Evolutionary conservation across 1,140 invertebrate species (phyloP), one percentile per base, ranked within the genome.

Genomic region (Panagrolaimus sp.): DNA sequence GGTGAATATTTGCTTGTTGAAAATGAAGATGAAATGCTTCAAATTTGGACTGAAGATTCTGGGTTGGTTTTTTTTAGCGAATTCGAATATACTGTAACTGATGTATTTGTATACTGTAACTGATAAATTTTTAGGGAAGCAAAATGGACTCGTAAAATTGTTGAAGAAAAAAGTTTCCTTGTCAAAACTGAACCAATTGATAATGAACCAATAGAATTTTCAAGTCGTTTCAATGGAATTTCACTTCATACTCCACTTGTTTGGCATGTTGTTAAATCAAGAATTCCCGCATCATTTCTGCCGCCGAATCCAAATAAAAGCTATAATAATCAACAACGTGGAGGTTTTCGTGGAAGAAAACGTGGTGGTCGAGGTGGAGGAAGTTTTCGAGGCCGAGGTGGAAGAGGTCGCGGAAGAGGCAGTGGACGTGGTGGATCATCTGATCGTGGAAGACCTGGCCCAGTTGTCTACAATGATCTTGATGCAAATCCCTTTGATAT

Each of bases 1-100:
- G 52, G 52, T 12, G 52, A 58, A 21, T 58, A 58, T 28, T 28
- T 58, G 3, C 17, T 58, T 10, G 52, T 58, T 58, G 52, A 58
- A 24, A 26, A 21, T 8, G 52, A 58, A 12, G 21, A 58, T 58
- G n/a, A 58, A 21, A 58, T 28, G 21, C 52, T 58, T 12, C 12
- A 58, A 14, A 21, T 58, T n/a, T 58, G 28, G 21, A 58, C 21
- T 58, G 52, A 58, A 58, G 12, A 12, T 12, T 26, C 28, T 28
- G 28, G 52, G 21, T 21, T 26, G 14, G 28, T 21, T 21, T 58
- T 58, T 58, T 21, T 28, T 6, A 1, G 2, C 7, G 32, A 4
- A 38, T n/a, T n/a, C n/a, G 32, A 7, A 38, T 38, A 38, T 38
- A 38, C 32, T 38, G 7, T 38, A 38, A 21, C 52, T 58, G 1